Percentiles rank a stretch among this genome's conserved stretches.
Conservation (phyloP, 1,140 invertebrate species). For the Dendroctonus valens region DNA sequence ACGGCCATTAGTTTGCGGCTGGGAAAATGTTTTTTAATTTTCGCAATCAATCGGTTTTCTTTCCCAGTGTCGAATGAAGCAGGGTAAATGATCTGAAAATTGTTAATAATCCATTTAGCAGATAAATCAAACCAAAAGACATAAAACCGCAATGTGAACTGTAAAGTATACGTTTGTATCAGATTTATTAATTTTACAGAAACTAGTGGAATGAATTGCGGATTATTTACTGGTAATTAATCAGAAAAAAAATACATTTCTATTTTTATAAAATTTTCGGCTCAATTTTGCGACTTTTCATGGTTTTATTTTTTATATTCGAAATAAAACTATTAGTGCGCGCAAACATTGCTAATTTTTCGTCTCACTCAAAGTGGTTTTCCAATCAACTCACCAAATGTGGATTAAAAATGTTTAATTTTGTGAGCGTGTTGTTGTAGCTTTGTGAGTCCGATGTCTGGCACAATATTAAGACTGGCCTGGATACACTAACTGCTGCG, state of each 20-base stretch:
- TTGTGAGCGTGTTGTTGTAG: conserved; percentile 77
- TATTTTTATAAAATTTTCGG: too few relatives aligned
- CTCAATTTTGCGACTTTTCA: too few relatives aligned
- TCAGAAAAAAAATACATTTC: too few relatives aligned
- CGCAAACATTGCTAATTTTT: too few relatives aligned
- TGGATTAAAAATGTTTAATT: conserved; percentile 79
- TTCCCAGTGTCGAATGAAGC: conserved; percentile 62
- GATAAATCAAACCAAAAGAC: background rate
- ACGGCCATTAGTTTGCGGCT: conserved; percentile 64
- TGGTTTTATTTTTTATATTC: too few relatives aligned
- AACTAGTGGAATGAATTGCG: too few relatives aligned
- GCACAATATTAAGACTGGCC: conserved; percentile 72
- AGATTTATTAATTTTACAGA: too few relatives aligned
- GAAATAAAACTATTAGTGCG: too few relatives aligned
- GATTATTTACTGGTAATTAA: too few relatives aligned
- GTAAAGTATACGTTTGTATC: too few relatives aligned
- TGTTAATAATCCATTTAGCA: conserved; percentile 7
- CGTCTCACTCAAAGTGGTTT: conserved; percentile 13
- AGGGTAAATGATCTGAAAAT: conserved; percentile 73
- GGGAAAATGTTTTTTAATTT: conserved; percentile 67
- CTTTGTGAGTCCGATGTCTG: conserved; percentile 84
- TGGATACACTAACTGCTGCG: conserved; percentile 76
- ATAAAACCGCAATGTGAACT: too few relatives aligned
- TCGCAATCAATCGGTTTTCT: conserved; percentile 62
- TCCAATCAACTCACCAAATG: conserved; percentile 61